Evolutionary conservation across 2,113 vertebrate genomes (phyloP).

Genomic region (Grantiella picta): DNA sequence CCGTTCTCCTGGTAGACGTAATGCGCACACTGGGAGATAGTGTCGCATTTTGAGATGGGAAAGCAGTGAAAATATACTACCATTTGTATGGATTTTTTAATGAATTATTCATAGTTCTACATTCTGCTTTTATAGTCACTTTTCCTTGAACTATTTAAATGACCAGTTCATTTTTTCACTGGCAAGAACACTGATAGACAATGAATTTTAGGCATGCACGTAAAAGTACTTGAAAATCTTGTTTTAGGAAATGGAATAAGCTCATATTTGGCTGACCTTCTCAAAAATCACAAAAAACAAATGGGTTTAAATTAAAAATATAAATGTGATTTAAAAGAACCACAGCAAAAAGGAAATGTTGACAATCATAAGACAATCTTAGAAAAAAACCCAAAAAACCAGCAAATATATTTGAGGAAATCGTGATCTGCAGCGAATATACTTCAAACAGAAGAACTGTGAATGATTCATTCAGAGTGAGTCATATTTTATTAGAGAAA

Average conservation of each 20-base stretch:
- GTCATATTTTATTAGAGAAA: slow-evolving; percentile 35
- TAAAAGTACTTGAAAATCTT: not conserved
- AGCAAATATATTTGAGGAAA: not conserved
- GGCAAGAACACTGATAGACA: not conserved
- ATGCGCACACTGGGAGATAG: not conserved
- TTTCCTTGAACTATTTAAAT: not conserved
- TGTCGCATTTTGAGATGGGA: not conserved
- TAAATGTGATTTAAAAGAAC: not conserved
- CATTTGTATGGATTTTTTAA: not conserved
- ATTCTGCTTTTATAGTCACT: not conserved
- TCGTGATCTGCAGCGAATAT: not conserved
- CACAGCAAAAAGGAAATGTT: not conserved
- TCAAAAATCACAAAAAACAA: not conserved
- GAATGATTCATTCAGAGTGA: slow-evolving; percentile 44
- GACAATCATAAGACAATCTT: not conserved
- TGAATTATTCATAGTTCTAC: not conserved
- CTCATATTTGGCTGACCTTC: not conserved
- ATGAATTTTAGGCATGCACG: not conserved
- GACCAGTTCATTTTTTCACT: not conserved
- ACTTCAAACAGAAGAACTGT: not conserved
- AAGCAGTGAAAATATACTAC: not conserved
- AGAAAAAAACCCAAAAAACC: not conserved
- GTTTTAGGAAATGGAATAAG: not conserved
- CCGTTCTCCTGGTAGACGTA: not conserved
- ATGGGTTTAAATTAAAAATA: not conserved